A percentile compares a stretch with the other conserved stretches of the same genome.
phyloP scores from a whole-genome alignment of 2,797 vertebrate genomes.

The Syncerus caffer region DNA sequence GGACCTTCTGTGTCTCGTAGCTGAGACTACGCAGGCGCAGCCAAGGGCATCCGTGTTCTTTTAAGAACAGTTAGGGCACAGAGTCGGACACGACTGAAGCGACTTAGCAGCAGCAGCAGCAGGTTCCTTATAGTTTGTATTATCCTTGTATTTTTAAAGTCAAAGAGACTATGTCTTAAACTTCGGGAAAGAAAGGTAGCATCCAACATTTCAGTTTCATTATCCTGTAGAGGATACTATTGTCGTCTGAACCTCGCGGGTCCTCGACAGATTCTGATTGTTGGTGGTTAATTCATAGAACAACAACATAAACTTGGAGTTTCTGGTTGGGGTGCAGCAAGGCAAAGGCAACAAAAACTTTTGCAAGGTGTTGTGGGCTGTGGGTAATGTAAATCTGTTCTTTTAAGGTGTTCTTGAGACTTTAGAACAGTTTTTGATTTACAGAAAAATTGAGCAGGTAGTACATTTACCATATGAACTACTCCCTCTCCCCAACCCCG shows the following conservation, averaged over 20 bases:
- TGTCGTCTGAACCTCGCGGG: not conserved
- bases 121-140: not conserved
- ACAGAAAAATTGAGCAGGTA: not conserved
- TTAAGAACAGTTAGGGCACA: not conserved
- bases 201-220: not conserved
- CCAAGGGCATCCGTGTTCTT: not conserved
- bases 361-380: not conserved
- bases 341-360: not conserved
- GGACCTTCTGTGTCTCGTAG: not conserved
- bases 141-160: not conserved
- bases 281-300: not conserved
- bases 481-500: accelerated
- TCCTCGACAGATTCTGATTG: not conserved
- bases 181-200: not conserved
- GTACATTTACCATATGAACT: not conserved
- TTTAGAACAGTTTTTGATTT: not conserved
- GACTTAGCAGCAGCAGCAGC: no score
- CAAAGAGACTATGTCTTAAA: not conserved
- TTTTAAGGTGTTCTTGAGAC: not conserved
- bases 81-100: no score
- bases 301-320: not conserved
- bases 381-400: not conserved
- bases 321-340: not conserved
- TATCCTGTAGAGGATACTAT: not conserved
- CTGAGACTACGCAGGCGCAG: constrained; percentile 65